phyloP scores from a whole-genome alignment of 1,140 invertebrate species.

The Leptinotarsa lineolata region DNA sequence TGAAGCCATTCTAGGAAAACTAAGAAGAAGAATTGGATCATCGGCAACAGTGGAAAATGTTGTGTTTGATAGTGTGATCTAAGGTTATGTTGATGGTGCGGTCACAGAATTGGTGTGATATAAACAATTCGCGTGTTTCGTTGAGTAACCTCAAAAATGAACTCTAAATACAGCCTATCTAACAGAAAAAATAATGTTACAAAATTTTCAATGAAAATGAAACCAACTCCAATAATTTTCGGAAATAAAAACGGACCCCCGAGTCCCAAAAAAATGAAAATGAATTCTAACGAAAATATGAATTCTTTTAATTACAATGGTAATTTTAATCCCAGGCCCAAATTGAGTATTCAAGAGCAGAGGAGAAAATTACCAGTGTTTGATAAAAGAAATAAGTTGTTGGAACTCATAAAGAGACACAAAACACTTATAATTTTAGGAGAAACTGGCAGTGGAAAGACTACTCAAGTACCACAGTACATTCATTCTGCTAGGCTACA shows the following conservation, averaged over 20 bases:
- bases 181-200: conserved; percentile 33
- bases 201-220: conserved; percentile 46
- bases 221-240: conserved; percentile 48
- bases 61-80: no score
- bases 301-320: conserved; percentile 28
- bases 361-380: conserved; percentile 60
- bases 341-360: conserved; percentile 57
- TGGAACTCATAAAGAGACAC: conserved; percentile 62
- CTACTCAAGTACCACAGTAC: conserved; percentile 87
- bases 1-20: no score
- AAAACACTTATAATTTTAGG: conserved; percentile 79
- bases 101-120: not conserved
- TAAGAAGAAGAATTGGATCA: no score
- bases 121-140: conserved; percentile 14
- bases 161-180: conserved; percentile 43
- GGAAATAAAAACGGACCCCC: conserved; percentile 43
- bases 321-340: conserved; percentile 43
- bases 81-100: no score
- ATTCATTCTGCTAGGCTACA: conserved; percentile 65
- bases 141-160: conserved; percentile 23
- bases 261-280: conserved; percentile 44
- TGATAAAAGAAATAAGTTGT: conserved; percentile 59
- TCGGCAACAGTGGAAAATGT: no score
- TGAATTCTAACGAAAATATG: conserved; percentile 35
- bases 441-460: conserved; percentile 90